These are phyloP conservation scores for Lasioglossum malachurum DNA, from an alignment of 2,888 invertebrate genomes.

Conservation along the genomic window DNA sequence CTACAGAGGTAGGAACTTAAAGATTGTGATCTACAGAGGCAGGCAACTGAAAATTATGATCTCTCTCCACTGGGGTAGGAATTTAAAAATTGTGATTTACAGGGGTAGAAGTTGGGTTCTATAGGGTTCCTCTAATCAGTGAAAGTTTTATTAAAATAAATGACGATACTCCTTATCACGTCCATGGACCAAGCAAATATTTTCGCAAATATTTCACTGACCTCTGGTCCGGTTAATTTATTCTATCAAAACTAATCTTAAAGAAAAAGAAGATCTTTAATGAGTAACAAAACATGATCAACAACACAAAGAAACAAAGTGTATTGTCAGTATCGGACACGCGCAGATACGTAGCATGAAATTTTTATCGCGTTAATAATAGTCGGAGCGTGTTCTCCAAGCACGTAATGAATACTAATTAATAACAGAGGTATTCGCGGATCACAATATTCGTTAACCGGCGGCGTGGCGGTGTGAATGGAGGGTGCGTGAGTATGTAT, in stretches of 20 bases:
- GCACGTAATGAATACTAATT: slow-evolving; percentile 36
- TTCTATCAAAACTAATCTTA: background rate
- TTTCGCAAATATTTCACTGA: background rate
- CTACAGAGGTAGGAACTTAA: background rate
- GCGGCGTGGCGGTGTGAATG: background rate
- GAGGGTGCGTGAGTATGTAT: background rate
- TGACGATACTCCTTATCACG: background rate
- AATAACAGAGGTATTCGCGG: slow-evolving; percentile 5
- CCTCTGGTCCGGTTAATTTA: background rate
- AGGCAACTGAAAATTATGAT: background rate
- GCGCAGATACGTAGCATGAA: background rate
- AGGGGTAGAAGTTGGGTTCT: background rate
- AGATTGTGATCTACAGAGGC: background rate
- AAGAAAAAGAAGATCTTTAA: background rate
- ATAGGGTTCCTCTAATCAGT: background rate
- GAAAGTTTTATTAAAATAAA: background rate
- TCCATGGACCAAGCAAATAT: background rate
- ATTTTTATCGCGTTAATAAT: slow-evolving; percentile 37
- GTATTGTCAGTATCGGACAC: background rate
- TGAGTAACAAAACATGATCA: background rate
- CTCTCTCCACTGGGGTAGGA: background rate
- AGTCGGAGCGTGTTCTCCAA: slow-evolving; percentile 15
- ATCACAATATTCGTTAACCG: slow-evolving; percentile 7
- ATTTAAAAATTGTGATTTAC: background rate
- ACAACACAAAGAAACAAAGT: background rate